Base-by-base conservation (phyloP, 2,888 invertebrate genomes). In the Eupithecia dodoneata region DNA sequence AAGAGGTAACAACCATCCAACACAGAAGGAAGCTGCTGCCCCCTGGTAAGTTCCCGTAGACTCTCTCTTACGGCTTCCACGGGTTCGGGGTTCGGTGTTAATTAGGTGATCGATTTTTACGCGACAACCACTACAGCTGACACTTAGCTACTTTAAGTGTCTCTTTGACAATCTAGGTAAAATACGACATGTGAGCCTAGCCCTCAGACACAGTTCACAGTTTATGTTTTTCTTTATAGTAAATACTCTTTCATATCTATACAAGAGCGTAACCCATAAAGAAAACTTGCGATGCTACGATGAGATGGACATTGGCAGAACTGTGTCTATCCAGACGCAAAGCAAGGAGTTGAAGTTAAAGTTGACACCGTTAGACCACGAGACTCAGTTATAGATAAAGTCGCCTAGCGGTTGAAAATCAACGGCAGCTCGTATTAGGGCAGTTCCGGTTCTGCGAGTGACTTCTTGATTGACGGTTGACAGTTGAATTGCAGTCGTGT, bases 381-480 rank as follows among this genome's bases (percentile, higher is more conserved):
- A 18, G 18, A 18, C 63, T 10, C 63, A 2, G 30, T 63, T n/a
- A 18, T 12, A 42, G 66, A 66, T 66, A 70, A 70, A 70, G 70
- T 70, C 47, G 47, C 18, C 18, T 70, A 47, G 47, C 15, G 65
- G 65, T 67, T 42, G 45, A 47, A 55, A 44, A 47, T 45, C n/a
- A 76, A 71, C 44, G 55, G 63, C 55, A 73, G 52, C 30, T 76
- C 52, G 71, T 72, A 76, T 70, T 76, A 71, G 71, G 70, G 10
- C 74, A 67, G 67, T n/a, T 75, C 71, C 55, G 71, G 66, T 72
- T 74, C 78, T 78, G 75, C 59, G 42, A 49, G 71, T 71, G 75
- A 75, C 78, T 78, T 52, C 73, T 75, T 73, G 75, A 78, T 75
- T 73, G 78, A 78, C 70, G 77, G 67, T 41, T 77, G 75, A 30